Base-by-base conservation (phyloP, 2,113 vertebrate genomes). In the Sciurus niger region DNA sequence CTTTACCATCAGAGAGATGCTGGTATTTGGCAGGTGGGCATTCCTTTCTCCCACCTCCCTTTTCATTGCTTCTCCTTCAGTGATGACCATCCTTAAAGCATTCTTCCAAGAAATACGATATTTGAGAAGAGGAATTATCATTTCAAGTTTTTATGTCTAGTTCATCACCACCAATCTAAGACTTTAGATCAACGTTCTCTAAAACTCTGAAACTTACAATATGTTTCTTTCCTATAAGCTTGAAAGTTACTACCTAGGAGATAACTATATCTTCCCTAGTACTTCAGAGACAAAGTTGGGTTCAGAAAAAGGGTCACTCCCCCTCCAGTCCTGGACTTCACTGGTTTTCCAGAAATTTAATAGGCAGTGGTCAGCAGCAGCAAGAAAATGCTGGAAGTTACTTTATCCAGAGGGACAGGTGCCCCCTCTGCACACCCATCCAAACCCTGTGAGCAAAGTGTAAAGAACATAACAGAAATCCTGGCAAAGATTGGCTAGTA, bases 101-200 rank as follows among this genome's bases (percentile, higher is more conserved):
- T 34, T 89, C 87, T 94, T 92, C 92, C 46, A 83, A 92, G 55
- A 94, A 55, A 67, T 37, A 60, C 46, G 63, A n/a, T 78, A 48
- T 84, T 58, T 79, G 40, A 65, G 43, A 90, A 43, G 65, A 93
- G 18, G 9, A 80, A 51, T 87, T 74, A 73, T 11, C 24, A 82
- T 86, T 67, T 74, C 77, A 76, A 76, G 51, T 67, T 76, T 93
- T 90, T 28, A 63, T 51, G 85, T 93, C 32, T 67, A 78, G 51
- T 32, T 92, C 43, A 55, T 60, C 30, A 40, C 40, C 53, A 78
- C 20, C 93, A 90, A 51, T 58, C 78, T 25, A 43, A 40, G 43
- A 72, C 58, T 90, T 78, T 55, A 55, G 18, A 34, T 88, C 82
- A 89, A 94, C 95, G 40, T 84, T 96, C 80, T 76, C 83, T 58